Evolutionary conservation across 2,888 invertebrate genomes (phyloP).

Genomic region (Andricus curvator): DNA sequence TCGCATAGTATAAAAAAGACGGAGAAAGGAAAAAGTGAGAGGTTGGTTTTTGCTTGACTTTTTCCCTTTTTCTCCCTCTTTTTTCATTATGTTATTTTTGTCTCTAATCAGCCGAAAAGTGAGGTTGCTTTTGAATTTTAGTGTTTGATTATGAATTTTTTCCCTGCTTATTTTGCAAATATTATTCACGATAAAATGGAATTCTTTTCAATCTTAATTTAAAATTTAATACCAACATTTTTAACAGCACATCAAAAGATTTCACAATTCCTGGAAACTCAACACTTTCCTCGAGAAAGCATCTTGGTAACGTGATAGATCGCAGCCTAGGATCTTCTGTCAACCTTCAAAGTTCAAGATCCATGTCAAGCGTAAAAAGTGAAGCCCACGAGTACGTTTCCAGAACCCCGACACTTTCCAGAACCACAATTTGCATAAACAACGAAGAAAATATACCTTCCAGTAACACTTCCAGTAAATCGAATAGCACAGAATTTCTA

Average conservation of each 20-base stretch:
- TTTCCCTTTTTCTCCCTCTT: too few species aligned
- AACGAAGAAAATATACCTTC: neutral
- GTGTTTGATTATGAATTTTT: too few species aligned
- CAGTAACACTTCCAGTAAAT: neutral
- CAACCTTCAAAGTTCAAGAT: slow-evolving; percentile 30
- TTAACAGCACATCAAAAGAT: slow-evolving; percentile 4
- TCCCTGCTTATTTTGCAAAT: too few species aligned
- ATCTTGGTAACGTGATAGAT: neutral
- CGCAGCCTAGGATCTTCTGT: slow-evolving; percentile 5
- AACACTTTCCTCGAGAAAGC: neutral
- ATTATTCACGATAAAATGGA: too few species aligned
- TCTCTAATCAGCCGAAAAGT: too few species aligned
- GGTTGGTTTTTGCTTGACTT: too few species aligned
- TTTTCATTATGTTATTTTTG: too few species aligned
- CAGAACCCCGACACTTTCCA: neutral
- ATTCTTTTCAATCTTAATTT: too few species aligned
- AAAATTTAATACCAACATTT: neutral
- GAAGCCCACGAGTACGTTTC: neutral
- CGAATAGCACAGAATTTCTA: slow-evolving; percentile 26
- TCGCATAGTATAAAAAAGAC: too few species aligned
- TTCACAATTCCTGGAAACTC: slow-evolving; percentile 1
- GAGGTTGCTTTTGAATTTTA: too few species aligned
- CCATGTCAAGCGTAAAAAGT: slow-evolving; percentile 14
- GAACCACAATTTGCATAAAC: slow-evolving; percentile 23
- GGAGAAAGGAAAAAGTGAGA: too few species aligned